phyloP scores from a whole-genome alignment of 2,888 invertebrate genomes.

The Cepaea hortensis region DNA sequence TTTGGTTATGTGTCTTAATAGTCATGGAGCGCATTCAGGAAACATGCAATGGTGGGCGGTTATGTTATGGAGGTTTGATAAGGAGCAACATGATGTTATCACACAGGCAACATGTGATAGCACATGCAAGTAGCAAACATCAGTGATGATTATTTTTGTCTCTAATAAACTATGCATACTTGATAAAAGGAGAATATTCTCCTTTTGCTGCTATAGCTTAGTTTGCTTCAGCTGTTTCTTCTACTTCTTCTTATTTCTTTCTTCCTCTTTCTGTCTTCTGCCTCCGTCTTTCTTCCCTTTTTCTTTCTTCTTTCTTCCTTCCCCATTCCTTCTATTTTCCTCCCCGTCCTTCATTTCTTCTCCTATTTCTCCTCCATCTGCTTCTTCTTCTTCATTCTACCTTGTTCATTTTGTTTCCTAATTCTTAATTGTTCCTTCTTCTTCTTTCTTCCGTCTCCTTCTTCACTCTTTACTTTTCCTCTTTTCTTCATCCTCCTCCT shows the following conservation, averaged over 20 bases:
- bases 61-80: too few species aligned
- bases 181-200: too few species aligned
- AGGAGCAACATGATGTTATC: too few species aligned
- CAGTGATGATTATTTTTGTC: not conserved
- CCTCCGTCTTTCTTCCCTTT: not conserved
- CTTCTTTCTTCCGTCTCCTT: not conserved
- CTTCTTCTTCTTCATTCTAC: not conserved
- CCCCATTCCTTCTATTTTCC: not conserved
- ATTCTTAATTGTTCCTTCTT: not conserved
- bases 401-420: not conserved
- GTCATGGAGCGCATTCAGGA: too few species aligned
- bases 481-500: not conserved
- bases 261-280: not conserved
- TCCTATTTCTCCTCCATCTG: not conserved
- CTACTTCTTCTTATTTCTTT: slow-evolving; percentile 10
- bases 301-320: not conserved
- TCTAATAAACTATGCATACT: too few species aligned
- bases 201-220: too few species aligned
- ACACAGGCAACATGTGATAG: too few species aligned
- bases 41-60: too few species aligned
- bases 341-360: not conserved
- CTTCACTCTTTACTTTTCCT: not conserved
- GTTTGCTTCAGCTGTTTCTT: too few species aligned
- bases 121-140: not conserved
- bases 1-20: too few species aligned